Evolutionary conservation across 1,140 invertebrate species (phyloP), one percentile per base, ranked within the genome.

Genomic region (Pseudomyrmex gracilis): DNA sequence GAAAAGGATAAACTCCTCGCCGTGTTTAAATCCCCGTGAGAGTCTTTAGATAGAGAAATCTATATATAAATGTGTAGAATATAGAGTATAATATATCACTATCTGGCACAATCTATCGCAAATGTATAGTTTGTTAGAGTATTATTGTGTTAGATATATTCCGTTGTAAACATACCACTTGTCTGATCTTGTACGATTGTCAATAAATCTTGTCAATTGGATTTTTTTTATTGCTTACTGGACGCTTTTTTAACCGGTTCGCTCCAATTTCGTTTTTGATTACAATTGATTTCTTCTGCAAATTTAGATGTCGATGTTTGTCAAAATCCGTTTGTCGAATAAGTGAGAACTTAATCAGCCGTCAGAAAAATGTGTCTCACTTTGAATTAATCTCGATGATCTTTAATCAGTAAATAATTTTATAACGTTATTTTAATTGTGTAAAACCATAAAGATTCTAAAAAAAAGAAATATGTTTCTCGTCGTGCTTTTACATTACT

Each of bases 31-130:
- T 85, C 71, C 49, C 24, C 57, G 86, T 87, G 87, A 87, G 86
- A 88, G 86, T 73, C 73, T 64, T 82, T 88, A 87, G 83, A 85
- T 87, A 85, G 83, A 85, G 77, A 87, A 85, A 67, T 47, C 83
- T 70, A 71, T 61, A 34, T 34, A 85, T 88, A 88, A 84, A 53
- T 87, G 86, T 88, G 83, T 88, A 88, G 86, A 64, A 53, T 47
- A 57, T 87, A 88, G 86, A 88, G 60, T 88, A 85, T 53, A 88
- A 55, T 88, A 85, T 53, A 77, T 34, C 71, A 85, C 60, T 43
- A 55, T 87, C 61, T 76, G 57, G 61, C 73, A 60, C 64, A 70
- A 4, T 34, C 34, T 34, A 5, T 34, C 82, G 85, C 86, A 88
- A 83, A 87, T 80, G 85, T 84, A 73, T 82, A 82, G 83, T 67